Conservation (phyloP, 1,140 invertebrate species). For the Eupristina koningsbergeri region DNA sequence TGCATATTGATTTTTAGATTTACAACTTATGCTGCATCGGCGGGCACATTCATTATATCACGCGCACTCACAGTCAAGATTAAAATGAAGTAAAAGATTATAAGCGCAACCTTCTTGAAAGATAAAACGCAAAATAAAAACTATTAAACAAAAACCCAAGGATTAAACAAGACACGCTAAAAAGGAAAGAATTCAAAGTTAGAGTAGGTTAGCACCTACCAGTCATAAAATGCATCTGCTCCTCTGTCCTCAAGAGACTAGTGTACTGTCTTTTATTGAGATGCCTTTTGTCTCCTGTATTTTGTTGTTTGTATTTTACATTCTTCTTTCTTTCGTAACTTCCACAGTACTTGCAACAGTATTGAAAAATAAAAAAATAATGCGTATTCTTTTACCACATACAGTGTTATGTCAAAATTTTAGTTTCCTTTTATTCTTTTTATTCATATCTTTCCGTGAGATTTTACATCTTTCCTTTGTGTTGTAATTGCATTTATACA, state of each 20-base stretch:
- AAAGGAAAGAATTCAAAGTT: background rate
- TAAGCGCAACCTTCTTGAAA: no score
- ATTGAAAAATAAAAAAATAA: background rate
- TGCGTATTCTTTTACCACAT: background rate
- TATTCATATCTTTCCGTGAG: background rate
- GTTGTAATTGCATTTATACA: background rate
- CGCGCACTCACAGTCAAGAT: no score
- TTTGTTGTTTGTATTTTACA: background rate
- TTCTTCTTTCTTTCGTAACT: background rate
- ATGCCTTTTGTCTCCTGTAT: constrained; percentile 26
- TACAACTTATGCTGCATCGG: no score
- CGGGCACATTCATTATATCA: no score
- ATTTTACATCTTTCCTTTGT: background rate
- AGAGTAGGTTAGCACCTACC: constrained; percentile 49
- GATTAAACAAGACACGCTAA: constrained; percentile 12
- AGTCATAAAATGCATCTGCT: constrained; percentile 66
- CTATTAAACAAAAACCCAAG: constrained; percentile 38
- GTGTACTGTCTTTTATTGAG: constrained; percentile 62
- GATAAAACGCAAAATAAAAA: constrained; percentile 37
- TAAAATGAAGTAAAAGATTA: no score
- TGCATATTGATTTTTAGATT: no score
- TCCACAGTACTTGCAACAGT: background rate
- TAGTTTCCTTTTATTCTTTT: background rate
- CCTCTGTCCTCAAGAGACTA: constrained; percentile 54
- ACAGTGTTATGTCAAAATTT: background rate